These are phyloP conservation scores for Scolanthus callimorphus DNA, from an alignment of 92 coral and sea anemone genomes.

Conservation along the genomic window DNA sequence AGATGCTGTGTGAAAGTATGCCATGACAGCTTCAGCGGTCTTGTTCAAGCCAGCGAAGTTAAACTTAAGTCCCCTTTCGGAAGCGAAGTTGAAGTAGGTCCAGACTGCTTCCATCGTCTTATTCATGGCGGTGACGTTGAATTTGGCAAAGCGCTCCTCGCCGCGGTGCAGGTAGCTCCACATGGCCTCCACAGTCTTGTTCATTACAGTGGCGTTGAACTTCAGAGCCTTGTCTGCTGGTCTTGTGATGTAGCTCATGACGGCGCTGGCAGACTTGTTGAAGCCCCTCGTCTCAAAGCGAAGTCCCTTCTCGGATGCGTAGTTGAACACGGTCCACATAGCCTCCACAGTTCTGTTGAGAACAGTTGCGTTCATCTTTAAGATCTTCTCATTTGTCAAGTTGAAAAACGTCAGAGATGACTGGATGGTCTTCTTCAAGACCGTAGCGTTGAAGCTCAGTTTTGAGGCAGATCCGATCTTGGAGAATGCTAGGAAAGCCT, in stretches of 20 bases:
- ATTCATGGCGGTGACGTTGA: constrained; percentile 55
- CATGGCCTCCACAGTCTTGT: constrained; percentile 55
- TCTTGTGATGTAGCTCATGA: constrained; percentile 36
- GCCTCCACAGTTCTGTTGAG: constrained; percentile 60
- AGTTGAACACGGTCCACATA: constrained; percentile 43
- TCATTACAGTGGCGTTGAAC: constrained; percentile 58
- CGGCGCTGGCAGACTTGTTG: constrained; percentile 54
- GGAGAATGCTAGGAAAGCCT: constrained; percentile 56
- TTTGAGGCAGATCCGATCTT: constrained; percentile 25
- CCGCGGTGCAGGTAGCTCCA: constrained; percentile 33
- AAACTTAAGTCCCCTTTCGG: constrained; percentile 55
- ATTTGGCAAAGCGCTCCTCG: constrained; percentile 42
- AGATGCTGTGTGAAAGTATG: constrained; percentile 24
- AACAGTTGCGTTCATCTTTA: constrained; percentile 60
- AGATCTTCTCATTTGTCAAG: constrained; percentile 48
- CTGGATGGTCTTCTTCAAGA: constrained; percentile 50
- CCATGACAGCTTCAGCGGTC: constrained; percentile 49
- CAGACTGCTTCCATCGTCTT: constrained; percentile 49
- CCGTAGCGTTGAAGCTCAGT: constrained; percentile 62
- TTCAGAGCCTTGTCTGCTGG: constrained; percentile 51
- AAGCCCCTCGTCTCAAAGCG: constrained; percentile 51
- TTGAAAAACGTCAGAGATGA: constrained; percentile 64
- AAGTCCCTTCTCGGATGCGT: constrained; percentile 45
- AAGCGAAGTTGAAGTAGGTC: constrained; percentile 46
- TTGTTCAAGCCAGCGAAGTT: constrained; percentile 53